Evolutionary conservation across 2,888 invertebrate genomes (phyloP).

Genomic region (Elmis aenea): DNA sequence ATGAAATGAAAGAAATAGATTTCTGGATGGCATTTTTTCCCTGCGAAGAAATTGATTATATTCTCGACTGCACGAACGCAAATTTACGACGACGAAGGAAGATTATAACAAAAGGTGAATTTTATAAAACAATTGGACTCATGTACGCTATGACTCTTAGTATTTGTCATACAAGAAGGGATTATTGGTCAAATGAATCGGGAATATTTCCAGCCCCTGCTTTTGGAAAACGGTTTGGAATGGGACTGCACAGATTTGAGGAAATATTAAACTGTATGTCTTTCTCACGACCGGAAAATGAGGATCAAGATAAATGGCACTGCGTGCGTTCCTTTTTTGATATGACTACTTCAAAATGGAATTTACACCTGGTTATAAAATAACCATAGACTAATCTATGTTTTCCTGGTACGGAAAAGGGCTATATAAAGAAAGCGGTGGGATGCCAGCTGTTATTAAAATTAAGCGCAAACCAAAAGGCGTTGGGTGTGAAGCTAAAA

Average conservation of each 20-base stretch:
- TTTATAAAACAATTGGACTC: conserved; percentile 3
- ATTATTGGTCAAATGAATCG: neutral
- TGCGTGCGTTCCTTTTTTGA: neutral
- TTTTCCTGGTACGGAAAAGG: conserved; percentile 14
- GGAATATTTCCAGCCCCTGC: neutral
- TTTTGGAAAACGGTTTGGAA: neutral
- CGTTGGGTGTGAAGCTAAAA: conserved; percentile 8
- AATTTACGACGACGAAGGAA: conserved; percentile 1
- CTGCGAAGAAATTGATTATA: neutral
- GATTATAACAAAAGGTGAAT: conserved; percentile 1
- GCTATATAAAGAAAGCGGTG: neutral
- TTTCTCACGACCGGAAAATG: neutral
- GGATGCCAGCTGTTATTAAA: conserved; percentile 11
- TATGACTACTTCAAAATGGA: neutral
- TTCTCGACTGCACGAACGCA: neutral
- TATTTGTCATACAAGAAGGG: neutral
- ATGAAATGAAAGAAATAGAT: too few species aligned
- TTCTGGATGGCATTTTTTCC: conserved; percentile 4
- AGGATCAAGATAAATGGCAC: conserved; percentile 1
- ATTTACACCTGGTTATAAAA: conserved; percentile 10
- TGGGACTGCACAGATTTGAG: neutral
- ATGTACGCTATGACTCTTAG: conserved; percentile 1
- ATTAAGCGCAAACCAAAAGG: conserved; percentile 10
- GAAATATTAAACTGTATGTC: neutral
- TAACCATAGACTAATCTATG: conserved; percentile 11